Evolutionary conservation across 2,113 vertebrate genomes (phyloP).

Genomic region (Leucoraja erinaceus): DNA sequence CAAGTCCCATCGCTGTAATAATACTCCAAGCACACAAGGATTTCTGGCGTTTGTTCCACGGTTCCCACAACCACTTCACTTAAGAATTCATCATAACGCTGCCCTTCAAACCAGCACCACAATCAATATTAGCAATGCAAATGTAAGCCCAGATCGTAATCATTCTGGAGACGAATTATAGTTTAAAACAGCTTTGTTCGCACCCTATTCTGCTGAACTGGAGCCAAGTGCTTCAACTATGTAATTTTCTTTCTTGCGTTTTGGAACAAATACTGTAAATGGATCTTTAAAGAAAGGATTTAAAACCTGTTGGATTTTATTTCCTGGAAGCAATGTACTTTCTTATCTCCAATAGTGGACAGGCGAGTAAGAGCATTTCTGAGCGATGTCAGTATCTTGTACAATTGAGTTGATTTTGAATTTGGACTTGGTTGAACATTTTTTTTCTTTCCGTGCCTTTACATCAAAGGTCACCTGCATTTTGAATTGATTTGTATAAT

Average conservation of each 20-base stretch:
- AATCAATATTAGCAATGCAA: not conserved
- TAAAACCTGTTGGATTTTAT: not conserved
- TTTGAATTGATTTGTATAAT: constrained; percentile 13
- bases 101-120: not conserved
- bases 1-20: not conserved
- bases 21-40: not conserved
- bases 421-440: not conserved
- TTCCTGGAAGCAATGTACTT: not conserved
- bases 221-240: not conserved
- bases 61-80: not conserved
- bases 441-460: not conserved
- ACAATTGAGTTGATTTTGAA: not conserved
- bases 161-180: not conserved
- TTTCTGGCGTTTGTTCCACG: not conserved
- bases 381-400: not conserved
- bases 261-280: not conserved
- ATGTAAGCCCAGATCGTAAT: not conserved
- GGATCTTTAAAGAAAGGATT: not conserved
- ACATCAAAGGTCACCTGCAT: constrained; percentile 16
- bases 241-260: not conserved
- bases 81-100: not conserved
- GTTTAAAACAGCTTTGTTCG: not conserved
- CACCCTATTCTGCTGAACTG: not conserved
- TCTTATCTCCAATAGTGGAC: not conserved
- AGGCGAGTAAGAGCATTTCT: not conserved